phyloP scores from a whole-genome alignment of 1,140 invertebrate species.

The Hylyphantes graminicola region DNA sequence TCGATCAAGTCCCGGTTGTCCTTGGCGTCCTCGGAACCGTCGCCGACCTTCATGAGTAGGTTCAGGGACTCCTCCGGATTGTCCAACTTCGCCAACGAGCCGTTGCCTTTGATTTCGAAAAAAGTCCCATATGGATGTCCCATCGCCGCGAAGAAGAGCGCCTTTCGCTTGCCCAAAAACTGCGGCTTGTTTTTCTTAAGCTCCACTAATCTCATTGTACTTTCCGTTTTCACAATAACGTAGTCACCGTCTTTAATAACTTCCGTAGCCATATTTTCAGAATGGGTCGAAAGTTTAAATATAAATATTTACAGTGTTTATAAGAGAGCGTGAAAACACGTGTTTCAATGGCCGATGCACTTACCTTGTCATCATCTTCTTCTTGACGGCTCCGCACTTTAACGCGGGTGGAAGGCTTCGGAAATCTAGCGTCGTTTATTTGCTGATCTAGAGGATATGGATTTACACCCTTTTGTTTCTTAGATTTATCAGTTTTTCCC shows the following conservation, averaged over 20 bases:
- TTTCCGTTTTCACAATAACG: constrained; percentile 64
- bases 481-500: constrained; percentile 56
- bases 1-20: constrained; percentile 89
- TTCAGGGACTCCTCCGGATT: constrained; percentile 15
- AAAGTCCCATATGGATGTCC: constrained; percentile 81
- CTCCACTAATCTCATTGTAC: constrained; percentile 63
- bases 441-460: constrained; percentile 59
- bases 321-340: constrained; percentile 20
- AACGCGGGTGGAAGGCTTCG: constrained; percentile 38
- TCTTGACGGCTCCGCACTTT: constrained; percentile 44
- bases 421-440: constrained; percentile 43
- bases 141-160: constrained; percentile 77
- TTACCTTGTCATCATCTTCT: constrained; percentile 60
- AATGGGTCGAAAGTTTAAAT: background rate
- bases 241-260: constrained; percentile 64
- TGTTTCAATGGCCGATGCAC: constrained; percentile 45
- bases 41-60: constrained; percentile 68
- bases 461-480: constrained; percentile 13
- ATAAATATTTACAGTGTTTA: background rate
- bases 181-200: constrained; percentile 64
- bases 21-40: constrained; percentile 71
- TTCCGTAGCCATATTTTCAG: background rate
- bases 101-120: constrained; percentile 79
- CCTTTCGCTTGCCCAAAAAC: constrained; percentile 68
- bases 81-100: constrained; percentile 68